These are phyloP conservation scores for Sapajus apella DNA, from an alignment of 2,113 vertebrate genomes.

Conservation along the genomic window DNA sequence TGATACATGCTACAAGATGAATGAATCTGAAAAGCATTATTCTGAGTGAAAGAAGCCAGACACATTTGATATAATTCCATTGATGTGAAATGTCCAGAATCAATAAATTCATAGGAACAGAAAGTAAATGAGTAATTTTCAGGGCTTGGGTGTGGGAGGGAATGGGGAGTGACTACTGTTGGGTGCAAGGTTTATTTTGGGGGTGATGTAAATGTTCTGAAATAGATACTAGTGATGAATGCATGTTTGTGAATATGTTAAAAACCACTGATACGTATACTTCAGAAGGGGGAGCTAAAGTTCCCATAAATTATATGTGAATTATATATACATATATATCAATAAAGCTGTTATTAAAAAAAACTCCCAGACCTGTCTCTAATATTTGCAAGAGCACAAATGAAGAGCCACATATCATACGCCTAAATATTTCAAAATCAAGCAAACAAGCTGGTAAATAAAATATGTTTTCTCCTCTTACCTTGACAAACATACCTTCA, in stretches of 20 bases:
- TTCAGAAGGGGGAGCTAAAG: background rate
- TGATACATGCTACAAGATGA: rapidly evolving
- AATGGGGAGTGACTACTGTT: background rate
- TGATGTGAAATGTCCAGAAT: background rate
- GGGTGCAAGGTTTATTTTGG: background rate
- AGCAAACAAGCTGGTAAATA: conserved; percentile 44
- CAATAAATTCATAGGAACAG: background rate
- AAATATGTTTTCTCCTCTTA: conserved; percentile 48
- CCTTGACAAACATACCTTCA: conserved; percentile 36
- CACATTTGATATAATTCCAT: rapidly evolving
- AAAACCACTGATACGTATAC: background rate
- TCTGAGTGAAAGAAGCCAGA: background rate
- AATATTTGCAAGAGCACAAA: background rate
- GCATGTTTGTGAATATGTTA: background rate
- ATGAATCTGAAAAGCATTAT: too few species aligned
- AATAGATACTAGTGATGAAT: background rate
- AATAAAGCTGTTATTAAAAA: background rate
- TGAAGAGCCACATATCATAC: conserved; percentile 32
- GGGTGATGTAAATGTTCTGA: background rate
- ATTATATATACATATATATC: background rate
- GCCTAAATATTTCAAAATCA: conserved; percentile 54
- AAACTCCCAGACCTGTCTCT: background rate
- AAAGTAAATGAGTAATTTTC: background rate
- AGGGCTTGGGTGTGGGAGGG: background rate
- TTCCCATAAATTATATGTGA: background rate